Base-by-base conservation (phyloP, 2,888 invertebrate species). In the Agrochola litura region DNA sequence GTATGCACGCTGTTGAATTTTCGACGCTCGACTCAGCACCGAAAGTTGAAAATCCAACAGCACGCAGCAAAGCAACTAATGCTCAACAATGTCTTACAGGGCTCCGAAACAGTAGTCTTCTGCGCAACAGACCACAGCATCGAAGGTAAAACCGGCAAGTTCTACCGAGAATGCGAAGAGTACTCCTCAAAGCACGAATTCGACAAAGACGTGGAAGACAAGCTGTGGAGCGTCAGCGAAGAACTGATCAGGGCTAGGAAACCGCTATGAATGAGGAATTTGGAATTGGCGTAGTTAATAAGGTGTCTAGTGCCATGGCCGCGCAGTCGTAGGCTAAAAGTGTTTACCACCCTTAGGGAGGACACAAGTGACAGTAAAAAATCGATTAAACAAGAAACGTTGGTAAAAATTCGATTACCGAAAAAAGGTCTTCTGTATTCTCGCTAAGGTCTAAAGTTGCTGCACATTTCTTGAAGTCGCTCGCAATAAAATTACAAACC, bases 91-190 rank as follows among this genome's bases (percentile, higher is more conserved):
- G 19, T 61, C 22, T 83, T 83, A 9, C 94, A 98, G 98, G 99
- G 98, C 64, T 97, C 98, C 0, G 98, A 99, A 94, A 98, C 98
- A 3, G 97, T 98, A 41, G 94, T 99, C 19, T 98, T 98, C 93
- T 98, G 98, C 92, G 98, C 98, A 0, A 97, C 98, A 0, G 98
- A 98, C 81, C 94, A 95, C 90, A 92, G 90, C 79, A 91, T 97
- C 76, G 96, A 97, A 75, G 97, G 97, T 0, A 97, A 98, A 89
- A 97, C 97, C 30, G 99, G 99, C 16, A 96, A 97, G 84, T 97
- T 98, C 90, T 99, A 98, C 93, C 97, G 98, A 66, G 98, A 98
- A 92, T 98, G 98, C 90, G 96, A 95, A 43, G 97, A 97, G 74
- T 98, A 97, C 91, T 95, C 95, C 70, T 97, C 98, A 0, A 97